phyloP scores from a whole-genome alignment of 2,888 invertebrate species.

The Cheiracanthium punctorium region DNA sequence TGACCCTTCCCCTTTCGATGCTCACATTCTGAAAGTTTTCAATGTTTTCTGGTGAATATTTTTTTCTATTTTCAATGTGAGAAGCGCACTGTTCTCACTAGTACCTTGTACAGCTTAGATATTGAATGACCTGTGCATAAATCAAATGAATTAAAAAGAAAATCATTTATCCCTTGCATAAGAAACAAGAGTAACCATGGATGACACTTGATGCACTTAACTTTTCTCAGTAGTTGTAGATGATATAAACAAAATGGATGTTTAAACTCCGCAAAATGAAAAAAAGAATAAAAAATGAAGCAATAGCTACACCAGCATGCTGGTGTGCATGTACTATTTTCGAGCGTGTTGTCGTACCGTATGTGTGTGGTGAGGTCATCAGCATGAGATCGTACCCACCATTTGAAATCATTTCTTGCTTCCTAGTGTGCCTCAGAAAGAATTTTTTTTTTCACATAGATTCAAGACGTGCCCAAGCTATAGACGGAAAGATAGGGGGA shows the following conservation, averaged over 20 bases:
- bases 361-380: constrained; percentile 20
- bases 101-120: constrained; percentile 31
- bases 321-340: constrained; percentile 55
- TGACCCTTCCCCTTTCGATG: not conserved
- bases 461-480: constrained; percentile 26
- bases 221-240: constrained; percentile 42
- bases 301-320: constrained; percentile 45
- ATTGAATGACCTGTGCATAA: constrained; percentile 10
- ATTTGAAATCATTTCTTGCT: constrained; percentile 58
- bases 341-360: constrained; percentile 46
- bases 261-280: constrained; percentile 45
- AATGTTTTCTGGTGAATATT: constrained; percentile 23
- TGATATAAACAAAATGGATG: constrained; percentile 45
- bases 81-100: constrained; percentile 30
- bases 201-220: constrained; percentile 53
- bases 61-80: constrained; percentile 29
- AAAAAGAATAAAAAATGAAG: constrained; percentile 11
- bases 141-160: constrained; percentile 11
- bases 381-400: constrained; percentile 26
- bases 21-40: constrained; percentile 42
- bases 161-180: constrained; percentile 25
- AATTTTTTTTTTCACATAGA: constrained; percentile 30
- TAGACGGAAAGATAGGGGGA: not conserved
- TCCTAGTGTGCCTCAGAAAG: constrained; percentile 66
- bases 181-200: not conserved